Base-by-base conservation (phyloP, 2,797 vertebrate genomes). In the Delichon dasypus region DNA sequence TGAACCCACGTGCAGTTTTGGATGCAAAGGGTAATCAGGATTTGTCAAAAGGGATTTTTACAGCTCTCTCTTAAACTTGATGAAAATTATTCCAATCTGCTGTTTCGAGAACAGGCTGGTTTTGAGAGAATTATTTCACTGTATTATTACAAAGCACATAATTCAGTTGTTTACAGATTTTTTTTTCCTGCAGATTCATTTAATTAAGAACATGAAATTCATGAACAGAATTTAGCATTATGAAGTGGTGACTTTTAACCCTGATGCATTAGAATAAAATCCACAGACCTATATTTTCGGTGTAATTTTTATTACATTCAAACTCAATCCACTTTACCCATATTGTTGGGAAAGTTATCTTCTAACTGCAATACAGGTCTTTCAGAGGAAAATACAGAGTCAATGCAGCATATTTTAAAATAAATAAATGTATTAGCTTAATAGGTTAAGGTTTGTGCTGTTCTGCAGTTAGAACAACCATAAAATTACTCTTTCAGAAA, bases 31-130 rank as follows among this genome's bases (percentile, higher is more conserved):
- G 68, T 55, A 81, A 64, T 84, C 21, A 4, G 61, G 73, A 91
- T 85, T 91, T 64, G 64, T 90, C 70, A 91, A 84, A 87, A 81
- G 15, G 20, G 45, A 88, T 83, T 91, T 93, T 81, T 70, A 84
- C 60, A 91, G 58, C 42, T n/a, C 72, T 32, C 54, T 89, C 60
- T 38, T 38, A 68, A 91, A 71, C 58, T 16, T 53, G 13, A 57
- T 1, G 3, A 72, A 85, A 70, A 65, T 25, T 6, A 83, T 88
- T 85, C 60, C 51, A 47, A 72, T 10, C 19, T 66, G 25, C 42
- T 88, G 3, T n/a, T 53, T 65, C 61, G 51, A 91, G 32, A 91
- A 72, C 3, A 54, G 14, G 26, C 34, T 73, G 70, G 4, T 82
- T 72, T 64, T 57, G 20, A n/a, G 32, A 67, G 45, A 93, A 45